Evolutionary conservation across 2,113 vertebrate species (phyloP).

Genomic region (Aramus guarauna): DNA sequence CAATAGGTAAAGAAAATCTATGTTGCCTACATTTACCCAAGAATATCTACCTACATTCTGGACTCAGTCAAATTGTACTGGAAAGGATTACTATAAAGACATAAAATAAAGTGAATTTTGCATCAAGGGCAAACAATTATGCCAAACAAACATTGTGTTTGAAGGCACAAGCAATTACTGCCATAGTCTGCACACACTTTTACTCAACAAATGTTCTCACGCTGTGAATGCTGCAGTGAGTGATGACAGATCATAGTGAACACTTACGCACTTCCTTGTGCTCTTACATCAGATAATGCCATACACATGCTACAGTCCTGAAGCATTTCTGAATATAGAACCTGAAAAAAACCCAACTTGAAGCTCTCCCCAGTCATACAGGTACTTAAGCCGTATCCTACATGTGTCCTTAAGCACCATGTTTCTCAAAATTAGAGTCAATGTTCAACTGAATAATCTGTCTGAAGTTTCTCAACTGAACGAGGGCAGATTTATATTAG

Average conservation of each 20-base stretch:
- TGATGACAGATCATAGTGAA: neutral
- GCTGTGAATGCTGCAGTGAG: neutral
- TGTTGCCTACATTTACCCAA: neutral
- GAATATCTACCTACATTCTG: neutral
- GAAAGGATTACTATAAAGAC: neutral
- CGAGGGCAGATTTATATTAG: too few species aligned
- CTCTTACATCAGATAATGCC: neutral
- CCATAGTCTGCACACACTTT: neutral
- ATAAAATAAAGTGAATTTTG: neutral
- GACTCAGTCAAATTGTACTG: neutral
- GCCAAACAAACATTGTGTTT: neutral
- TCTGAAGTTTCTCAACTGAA: neutral
- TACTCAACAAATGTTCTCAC: neutral
- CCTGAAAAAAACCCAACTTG: neutral
- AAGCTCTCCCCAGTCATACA: neutral
- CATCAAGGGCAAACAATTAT: neutral
- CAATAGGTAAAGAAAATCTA: neutral
- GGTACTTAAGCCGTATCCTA: neutral
- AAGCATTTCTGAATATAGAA: neutral
- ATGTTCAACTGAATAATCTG: neutral
- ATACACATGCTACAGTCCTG: neutral
- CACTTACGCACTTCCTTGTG: fast-evolving
- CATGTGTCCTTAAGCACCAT: neutral
- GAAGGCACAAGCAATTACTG: neutral
- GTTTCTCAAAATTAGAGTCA: neutral